Conservation (phyloP, 2,888 invertebrate genomes). For the Nomada ferruginata region DNA sequence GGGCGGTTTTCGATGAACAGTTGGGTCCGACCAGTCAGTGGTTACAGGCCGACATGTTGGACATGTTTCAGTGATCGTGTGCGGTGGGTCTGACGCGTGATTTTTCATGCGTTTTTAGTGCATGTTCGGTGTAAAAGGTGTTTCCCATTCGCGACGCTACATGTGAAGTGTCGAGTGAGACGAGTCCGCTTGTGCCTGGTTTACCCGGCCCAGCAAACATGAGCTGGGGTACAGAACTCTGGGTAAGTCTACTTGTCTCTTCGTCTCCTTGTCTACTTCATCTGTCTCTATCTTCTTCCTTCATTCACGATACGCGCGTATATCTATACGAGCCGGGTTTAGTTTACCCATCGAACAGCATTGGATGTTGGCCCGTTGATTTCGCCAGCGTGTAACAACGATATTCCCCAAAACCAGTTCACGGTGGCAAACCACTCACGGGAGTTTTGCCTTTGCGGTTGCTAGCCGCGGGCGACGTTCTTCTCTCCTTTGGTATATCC, state of each 20-base stretch:
- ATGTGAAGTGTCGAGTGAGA: constrained; percentile 76
- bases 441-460: constrained; percentile 80
- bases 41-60: constrained; percentile 82
- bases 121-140: constrained; percentile 59
- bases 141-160: constrained; percentile 69
- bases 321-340: constrained; percentile 1
- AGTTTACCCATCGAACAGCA: constrained; percentile 3
- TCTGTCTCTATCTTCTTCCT: constrained; percentile 26
- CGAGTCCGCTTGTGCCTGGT: constrained; percentile 71
- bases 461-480: constrained; percentile 79
- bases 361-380: constrained; percentile 40
- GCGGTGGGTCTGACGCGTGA: constrained; percentile 76
- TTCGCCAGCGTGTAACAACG: constrained; percentile 67
- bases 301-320: constrained; percentile 15
- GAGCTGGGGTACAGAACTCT: constrained; percentile 85
- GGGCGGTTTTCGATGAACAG: constrained; percentile 77
- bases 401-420: constrained; percentile 79
- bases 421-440: constrained; percentile 69
- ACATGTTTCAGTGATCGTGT: constrained; percentile 76
- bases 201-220: constrained; percentile 81
- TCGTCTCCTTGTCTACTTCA: constrained; percentile 26
- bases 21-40: constrained; percentile 81
- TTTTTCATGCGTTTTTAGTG: constrained; percentile 70
- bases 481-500: constrained; percentile 67
- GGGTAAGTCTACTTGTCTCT: constrained; percentile 79